phyloP scores from a whole-genome alignment of 1,140 invertebrate species.

The Bombus confusus region DNA sequence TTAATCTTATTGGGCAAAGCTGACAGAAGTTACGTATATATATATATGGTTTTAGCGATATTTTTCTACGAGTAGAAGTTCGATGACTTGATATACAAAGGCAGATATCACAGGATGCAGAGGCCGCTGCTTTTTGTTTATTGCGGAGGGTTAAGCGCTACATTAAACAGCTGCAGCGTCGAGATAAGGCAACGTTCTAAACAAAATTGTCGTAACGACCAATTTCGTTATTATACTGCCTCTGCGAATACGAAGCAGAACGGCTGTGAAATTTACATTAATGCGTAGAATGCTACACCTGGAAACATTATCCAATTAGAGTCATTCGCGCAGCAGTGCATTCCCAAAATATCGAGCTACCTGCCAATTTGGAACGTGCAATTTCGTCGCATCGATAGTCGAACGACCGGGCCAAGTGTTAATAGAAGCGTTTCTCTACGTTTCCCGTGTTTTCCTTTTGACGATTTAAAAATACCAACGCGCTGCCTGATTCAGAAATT shows the following conservation, averaged over 20 bases:
- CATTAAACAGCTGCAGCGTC: slow-evolving; percentile 10
- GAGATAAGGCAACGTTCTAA: slow-evolving; percentile 24
- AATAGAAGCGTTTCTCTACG: background rate
- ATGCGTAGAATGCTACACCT: background rate
- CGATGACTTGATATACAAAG: background rate
- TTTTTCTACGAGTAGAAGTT: background rate
- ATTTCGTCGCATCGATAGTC: background rate
- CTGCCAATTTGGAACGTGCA: background rate
- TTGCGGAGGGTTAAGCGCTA: background rate
- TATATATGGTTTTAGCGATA: background rate
- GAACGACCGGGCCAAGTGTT: background rate
- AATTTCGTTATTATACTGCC: slow-evolving; percentile 17
- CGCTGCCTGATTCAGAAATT: background rate
- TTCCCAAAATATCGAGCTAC: slow-evolving; percentile 21
- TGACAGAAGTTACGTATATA: background rate
- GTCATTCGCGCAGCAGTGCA: slow-evolving; percentile 5
- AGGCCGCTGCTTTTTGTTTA: background rate
- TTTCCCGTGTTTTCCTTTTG: background rate
- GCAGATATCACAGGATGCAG: background rate
- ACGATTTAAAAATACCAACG: background rate
- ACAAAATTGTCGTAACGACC: slow-evolving; percentile 24
- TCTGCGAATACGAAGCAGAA: background rate
- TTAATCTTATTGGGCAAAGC: background rate
- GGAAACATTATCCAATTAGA: slow-evolving; percentile 30
- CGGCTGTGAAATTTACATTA: slow-evolving; percentile 12